Base-by-base conservation (phyloP, 1,140 invertebrate genomes). In the Dufourea novaeangliae region DNA sequence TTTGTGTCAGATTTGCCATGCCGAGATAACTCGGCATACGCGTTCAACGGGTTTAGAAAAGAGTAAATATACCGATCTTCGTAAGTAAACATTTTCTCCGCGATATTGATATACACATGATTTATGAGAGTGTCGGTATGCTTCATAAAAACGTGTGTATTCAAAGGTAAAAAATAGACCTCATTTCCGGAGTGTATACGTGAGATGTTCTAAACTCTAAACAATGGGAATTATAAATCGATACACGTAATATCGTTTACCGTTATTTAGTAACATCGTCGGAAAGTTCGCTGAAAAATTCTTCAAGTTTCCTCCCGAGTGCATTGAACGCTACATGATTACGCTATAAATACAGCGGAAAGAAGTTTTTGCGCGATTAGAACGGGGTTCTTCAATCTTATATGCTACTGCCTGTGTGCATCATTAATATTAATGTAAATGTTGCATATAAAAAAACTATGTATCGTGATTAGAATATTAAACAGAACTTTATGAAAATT, bases 401-500 rank as follows among this genome's bases (percentile, higher is more conserved):
- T n/a, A n/a, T n/a, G n/a, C n/a, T n/a, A n/a, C n/a, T n/a, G n/a
- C n/a, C n/a, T n/a, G n/a, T n/a, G n/a, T n/a, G n/a, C n/a, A n/a
- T n/a, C n/a, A n/a, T n/a, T n/a, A n/a, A n/a, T n/a, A n/a, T n/a
- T n/a, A n/a, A n/a, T n/a, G n/a, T n/a, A n/a, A n/a, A n/a, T n/a
- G n/a, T n/a, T n/a, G n/a, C n/a, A n/a, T n/a, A n/a, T n/a, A n/a
- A n/a, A n/a, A n/a, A n/a, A n/a, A n/a, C n/a, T n/a, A n/a, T n/a
- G n/a, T n/a, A n/a, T n/a, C n/a, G n/a, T 29, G 1, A 8, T 37
- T 68, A 44, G 22, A 12, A 39, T 14, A 75, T 37, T 46, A 67
- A 75, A 68, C 69, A 68, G 73, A 59, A 69, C 11, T 20, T 34
- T 8, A 20, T 54, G 10, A n/a, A n/a, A n/a, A n/a, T n/a, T n/a